Evolutionary conservation across 2,888 invertebrate genomes (phyloP).

Genomic region (Drosophila helvetica): DNA sequence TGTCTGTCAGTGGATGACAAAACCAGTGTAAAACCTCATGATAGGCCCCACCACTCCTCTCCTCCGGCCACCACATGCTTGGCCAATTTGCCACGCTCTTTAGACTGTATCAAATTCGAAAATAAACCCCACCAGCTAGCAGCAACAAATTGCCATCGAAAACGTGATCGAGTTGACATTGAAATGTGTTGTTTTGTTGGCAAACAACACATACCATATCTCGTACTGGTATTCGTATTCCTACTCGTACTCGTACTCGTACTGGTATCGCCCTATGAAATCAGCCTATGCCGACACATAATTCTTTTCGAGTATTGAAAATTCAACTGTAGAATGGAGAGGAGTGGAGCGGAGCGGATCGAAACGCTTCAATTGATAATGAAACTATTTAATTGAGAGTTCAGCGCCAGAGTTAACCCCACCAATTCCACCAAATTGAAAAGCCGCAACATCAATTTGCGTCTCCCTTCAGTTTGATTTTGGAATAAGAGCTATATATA

Average conservation of each 20-base stretch:
- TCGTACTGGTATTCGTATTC: constrained; percentile 1
- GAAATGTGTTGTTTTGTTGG: constrained; percentile 52
- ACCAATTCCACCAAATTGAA: constrained; percentile 46
- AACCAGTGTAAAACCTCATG: constrained; percentile 59
- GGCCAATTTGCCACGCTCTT: constrained; percentile 67
- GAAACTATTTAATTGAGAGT: constrained; percentile 71
- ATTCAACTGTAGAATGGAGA: constrained; percentile 19
- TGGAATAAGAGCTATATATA: background rate
- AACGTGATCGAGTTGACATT: constrained; percentile 75
- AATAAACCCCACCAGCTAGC: constrained; percentile 20
- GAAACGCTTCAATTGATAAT: constrained; percentile 75
- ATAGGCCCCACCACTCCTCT: constrained; percentile 34
- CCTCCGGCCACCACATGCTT: constrained; percentile 21
- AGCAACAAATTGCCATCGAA: constrained; percentile 69
- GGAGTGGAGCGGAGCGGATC: constrained; percentile 17
- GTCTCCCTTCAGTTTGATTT: constrained; percentile 28
- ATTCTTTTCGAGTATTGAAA: constrained; percentile 13
- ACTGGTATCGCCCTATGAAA: constrained; percentile 33
- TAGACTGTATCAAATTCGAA: constrained; percentile 62
- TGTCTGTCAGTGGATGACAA: constrained; percentile 43
- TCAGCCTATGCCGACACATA: constrained; percentile 10
- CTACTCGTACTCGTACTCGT: too few species aligned
- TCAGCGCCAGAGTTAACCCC: constrained; percentile 67
- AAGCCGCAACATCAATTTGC: constrained; percentile 53
- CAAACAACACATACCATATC: constrained; percentile 29